phyloP scores from a whole-genome alignment of 2,797 vertebrate species.

The Crenuchus spilurus region DNA sequence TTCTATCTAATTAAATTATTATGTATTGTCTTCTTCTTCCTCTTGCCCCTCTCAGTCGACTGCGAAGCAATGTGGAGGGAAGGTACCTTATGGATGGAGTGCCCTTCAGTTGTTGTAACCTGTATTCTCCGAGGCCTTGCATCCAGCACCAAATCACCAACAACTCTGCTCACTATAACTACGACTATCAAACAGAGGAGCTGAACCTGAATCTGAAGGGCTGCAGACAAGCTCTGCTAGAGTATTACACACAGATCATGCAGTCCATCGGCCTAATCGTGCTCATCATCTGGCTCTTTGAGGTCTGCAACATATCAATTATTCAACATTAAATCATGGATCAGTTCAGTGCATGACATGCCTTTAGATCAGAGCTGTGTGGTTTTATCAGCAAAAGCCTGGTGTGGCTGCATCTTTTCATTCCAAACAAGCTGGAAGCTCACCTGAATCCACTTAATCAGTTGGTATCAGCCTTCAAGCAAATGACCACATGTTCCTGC shows the following conservation, averaged over 20 bases:
- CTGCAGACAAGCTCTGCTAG: constrained; percentile 82
- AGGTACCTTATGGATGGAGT: constrained; percentile 84
- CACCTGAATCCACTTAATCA: too few species aligned
- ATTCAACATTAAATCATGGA: background rate
- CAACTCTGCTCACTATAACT: constrained; percentile 81
- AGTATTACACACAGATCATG: constrained; percentile 85
- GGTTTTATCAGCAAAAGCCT: too few species aligned
- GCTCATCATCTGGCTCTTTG: constrained; percentile 87
- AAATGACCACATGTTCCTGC: too few species aligned
- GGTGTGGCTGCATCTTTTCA: too few species aligned
- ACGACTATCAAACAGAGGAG: constrained; percentile 76
- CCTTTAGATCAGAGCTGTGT: too few species aligned
- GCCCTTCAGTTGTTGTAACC: constrained; percentile 91
- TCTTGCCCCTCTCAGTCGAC: constrained; percentile 67
- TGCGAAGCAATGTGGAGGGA: constrained; percentile 83
- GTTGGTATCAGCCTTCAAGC: too few species aligned
- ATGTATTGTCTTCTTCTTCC: background rate
- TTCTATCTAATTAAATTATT: background rate
- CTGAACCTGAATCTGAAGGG: constrained; percentile 85
- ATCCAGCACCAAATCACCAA: constrained; percentile 86
- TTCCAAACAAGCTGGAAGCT: too few species aligned
- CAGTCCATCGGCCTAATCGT: constrained; percentile 80
- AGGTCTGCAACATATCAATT: constrained; percentile 71
- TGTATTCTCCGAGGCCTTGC: constrained; percentile 84
- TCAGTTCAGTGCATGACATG: too few species aligned